A percentile compares a stretch with the other conserved stretches of the same genome.
Conservation (phyloP, 2,113 vertebrate genomes). For the Prionailurus bengalensis region DNA sequence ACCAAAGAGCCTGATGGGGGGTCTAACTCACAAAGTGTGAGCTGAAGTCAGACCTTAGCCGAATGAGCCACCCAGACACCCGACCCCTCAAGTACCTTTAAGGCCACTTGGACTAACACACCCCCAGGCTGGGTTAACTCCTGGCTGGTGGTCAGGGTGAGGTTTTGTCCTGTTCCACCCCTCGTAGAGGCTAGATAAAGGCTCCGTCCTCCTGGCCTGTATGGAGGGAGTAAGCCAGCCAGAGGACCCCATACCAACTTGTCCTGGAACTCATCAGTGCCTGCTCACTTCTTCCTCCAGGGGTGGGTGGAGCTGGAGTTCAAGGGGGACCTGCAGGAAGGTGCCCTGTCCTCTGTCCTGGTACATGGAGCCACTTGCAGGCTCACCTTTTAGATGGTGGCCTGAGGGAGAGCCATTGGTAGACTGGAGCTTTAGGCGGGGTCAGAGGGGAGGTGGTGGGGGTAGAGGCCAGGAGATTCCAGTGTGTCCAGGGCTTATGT, state of each 20-base stretch:
- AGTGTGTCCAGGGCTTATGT: background rate
- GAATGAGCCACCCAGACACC: no score
- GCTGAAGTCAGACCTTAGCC: no score
- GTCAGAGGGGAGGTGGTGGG: background rate
- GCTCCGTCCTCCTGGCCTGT: background rate
- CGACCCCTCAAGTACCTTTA: background rate
- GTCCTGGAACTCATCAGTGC: conserved; percentile 85
- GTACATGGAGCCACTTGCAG: background rate
- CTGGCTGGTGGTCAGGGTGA: background rate
- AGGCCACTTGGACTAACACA: conserved; percentile 38
- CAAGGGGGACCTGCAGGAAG: conserved; percentile 86
- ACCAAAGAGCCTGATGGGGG: no score
- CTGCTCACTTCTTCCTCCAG: conserved; percentile 81
- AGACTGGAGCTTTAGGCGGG: background rate
- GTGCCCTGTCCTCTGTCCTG: background rate
- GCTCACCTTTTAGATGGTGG: background rate
- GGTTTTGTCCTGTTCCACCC: background rate
- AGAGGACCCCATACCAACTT: conserved; percentile 87
- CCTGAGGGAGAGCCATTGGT: background rate
- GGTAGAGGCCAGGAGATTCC: background rate
- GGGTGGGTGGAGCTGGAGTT: background rate
- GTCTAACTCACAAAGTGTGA: no score
- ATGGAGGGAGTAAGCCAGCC: conserved; percentile 68
- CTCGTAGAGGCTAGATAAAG: conserved; percentile 64
- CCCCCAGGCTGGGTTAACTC: background rate